These are phyloP conservation scores for Micoletzkya japonica DNA, from an alignment of 2,888 invertebrate genomes.

Conservation along the genomic window DNA sequence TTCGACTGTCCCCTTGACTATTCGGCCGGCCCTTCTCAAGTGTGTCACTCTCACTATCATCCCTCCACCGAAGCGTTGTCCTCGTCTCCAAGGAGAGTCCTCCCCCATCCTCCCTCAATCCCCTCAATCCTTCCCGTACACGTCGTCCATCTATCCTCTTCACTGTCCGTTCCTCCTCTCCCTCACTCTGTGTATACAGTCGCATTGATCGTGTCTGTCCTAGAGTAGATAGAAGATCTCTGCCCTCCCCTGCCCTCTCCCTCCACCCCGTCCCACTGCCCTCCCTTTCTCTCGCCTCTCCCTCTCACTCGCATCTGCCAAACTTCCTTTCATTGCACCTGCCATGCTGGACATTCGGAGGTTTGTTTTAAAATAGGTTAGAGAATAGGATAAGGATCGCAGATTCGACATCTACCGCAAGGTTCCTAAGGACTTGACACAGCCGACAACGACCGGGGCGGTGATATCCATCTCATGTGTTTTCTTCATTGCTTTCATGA, in stretches of 20 bases:
- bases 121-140: not conserved
- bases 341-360: slow-evolving; percentile 23
- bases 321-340: no score
- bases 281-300: not conserved
- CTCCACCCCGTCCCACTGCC: not conserved
- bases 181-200: slow-evolving; percentile 23
- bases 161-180: not conserved
- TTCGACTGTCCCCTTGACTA: no score
- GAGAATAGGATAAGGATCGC: slow-evolving; percentile 34
- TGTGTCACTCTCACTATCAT: no score
- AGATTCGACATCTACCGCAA: slow-evolving; percentile 72
- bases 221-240: slow-evolving; percentile 13
- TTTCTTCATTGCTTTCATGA: slow-evolving; percentile 47
- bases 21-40: no score
- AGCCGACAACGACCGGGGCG: slow-evolving; percentile 67
- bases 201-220: slow-evolving; percentile 20
- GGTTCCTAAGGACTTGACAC: slow-evolving; percentile 71
- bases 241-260: slow-evolving; percentile 6
- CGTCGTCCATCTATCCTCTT: not conserved
- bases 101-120: not conserved
- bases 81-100: no score
- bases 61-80: no score
- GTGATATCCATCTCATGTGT: slow-evolving; percentile 46
- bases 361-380: slow-evolving; percentile 3
- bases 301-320: slow-evolving; percentile 5